Evolutionary conservation across 2,113 vertebrate species (phyloP).

Genomic region (Pampusana beccarii): DNA sequence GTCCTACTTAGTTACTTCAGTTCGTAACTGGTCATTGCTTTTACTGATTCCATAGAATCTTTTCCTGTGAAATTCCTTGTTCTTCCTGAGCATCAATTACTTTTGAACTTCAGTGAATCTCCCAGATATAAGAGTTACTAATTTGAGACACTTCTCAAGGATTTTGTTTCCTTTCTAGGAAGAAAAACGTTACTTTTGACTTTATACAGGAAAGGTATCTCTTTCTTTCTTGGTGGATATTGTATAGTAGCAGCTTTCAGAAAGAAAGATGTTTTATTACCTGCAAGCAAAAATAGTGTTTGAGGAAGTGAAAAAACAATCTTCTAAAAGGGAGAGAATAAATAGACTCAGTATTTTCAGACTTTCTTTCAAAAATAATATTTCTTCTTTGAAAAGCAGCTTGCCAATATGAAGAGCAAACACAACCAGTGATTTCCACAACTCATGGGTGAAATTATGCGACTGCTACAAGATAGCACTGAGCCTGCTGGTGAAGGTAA

Average conservation of each 20-base stretch:
- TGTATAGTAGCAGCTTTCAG: background rate
- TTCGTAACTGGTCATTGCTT: background rate
- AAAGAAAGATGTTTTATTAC: background rate
- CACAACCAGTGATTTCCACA: background rate
- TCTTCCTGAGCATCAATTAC: background rate
- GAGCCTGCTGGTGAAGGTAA: background rate
- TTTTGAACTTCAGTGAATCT: background rate
- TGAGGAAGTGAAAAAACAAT: background rate
- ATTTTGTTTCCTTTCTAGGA: background rate
- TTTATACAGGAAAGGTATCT: background rate
- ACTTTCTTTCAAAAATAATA: background rate
- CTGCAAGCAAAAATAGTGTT: background rate
- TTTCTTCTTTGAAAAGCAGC: conserved; percentile 6
- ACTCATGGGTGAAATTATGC: background rate
- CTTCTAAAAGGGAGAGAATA: background rate
- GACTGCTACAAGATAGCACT: background rate
- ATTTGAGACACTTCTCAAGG: background rate
- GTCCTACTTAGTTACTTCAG: background rate
- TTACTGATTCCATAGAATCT: background rate
- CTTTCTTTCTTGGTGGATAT: background rate
- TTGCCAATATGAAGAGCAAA: conserved; percentile 1
- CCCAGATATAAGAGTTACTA: background rate
- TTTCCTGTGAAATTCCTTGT: background rate
- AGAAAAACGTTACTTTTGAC: background rate
- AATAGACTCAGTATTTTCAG: background rate